Conservation (phyloP, 2,888 invertebrate species). For the Eugnorisma glareosa region DNA sequence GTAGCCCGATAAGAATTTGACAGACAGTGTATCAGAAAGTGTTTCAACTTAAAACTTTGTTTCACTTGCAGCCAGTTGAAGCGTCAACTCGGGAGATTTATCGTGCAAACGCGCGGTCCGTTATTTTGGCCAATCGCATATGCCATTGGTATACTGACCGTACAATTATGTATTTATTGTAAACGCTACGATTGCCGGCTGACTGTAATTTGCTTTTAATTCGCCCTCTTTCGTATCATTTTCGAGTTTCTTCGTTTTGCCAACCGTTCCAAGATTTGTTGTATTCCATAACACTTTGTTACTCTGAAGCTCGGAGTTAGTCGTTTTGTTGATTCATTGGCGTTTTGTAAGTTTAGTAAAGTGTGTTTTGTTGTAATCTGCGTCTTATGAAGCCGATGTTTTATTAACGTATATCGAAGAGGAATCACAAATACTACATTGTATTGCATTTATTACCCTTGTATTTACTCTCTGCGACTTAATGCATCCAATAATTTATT, state of each 20-base stretch:
- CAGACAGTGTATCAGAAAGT: conserved; percentile 36
- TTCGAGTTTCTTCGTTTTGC: conserved; percentile 87
- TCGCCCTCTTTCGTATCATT: conserved; percentile 90
- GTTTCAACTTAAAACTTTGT: conserved; percentile 47
- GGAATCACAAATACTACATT: conserved; percentile 72
- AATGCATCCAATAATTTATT: conserved; percentile 85
- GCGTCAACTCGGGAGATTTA: conserved; percentile 76
- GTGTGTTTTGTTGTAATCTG: conserved; percentile 25
- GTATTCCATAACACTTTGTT: conserved; percentile 65
- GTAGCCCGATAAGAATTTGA: conserved; percentile 40
- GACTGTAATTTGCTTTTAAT: conserved; percentile 90
- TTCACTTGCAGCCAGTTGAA: conserved; percentile 55
- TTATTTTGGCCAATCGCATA: conserved; percentile 86
- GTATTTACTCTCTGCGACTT: conserved; percentile 78
- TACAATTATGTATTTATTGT: conserved; percentile 91
- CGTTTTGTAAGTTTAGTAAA: conserved; percentile 29
- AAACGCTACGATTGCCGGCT: conserved; percentile 89
- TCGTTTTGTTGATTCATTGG: conserved; percentile 44
- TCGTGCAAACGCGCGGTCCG: conserved; percentile 80
- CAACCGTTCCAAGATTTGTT: conserved; percentile 80
- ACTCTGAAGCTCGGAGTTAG: conserved; percentile 40
- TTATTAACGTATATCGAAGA: conserved; percentile 48
- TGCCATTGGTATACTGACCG: conserved; percentile 88
- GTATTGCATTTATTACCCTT: conserved; percentile 79
- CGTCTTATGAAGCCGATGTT: conserved; percentile 21